Evolutionary conservation across 2,888 invertebrate species (phyloP).

Genomic region (Folsomia candida): DNA sequence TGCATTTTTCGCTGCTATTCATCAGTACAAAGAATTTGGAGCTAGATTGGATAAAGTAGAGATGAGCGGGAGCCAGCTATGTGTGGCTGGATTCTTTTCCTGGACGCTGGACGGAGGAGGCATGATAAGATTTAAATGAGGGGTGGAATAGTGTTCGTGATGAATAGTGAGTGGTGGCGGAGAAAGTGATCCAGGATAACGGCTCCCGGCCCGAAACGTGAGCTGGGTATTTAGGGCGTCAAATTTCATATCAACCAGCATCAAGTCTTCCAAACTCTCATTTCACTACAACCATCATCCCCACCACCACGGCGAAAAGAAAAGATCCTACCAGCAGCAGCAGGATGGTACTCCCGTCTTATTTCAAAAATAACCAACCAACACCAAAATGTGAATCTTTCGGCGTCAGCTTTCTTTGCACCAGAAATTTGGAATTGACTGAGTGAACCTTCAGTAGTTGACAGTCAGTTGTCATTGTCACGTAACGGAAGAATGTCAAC

Average conservation of each 20-base stretch:
- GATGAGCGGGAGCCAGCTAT: too few species aligned
- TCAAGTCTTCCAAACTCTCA: conserved; percentile 3
- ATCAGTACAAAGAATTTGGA: too few species aligned
- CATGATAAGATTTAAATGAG: conserved; percentile 16
- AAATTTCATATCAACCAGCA: conserved; percentile 47
- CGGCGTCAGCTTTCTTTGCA: background rate
- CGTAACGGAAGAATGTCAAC: conserved; percentile 8
- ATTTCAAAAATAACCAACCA: background rate
- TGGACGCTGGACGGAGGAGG: conserved; percentile 1
- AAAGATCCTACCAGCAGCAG: conserved; percentile 3
- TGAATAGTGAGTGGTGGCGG: background rate
- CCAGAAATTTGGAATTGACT: background rate
- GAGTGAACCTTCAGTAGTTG: background rate
- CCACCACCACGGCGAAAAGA: conserved; percentile 29
- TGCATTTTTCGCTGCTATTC: too few species aligned
- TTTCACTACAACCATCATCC: conserved; percentile 28
- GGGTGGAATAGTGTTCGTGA: background rate
- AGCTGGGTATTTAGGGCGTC: conserved; percentile 47
- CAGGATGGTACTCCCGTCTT: background rate
- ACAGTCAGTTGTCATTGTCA: background rate
- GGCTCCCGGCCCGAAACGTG: conserved; percentile 44
- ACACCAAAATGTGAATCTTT: background rate
- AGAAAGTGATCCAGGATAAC: conserved; percentile 45
- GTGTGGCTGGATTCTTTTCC: too few species aligned
- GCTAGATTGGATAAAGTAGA: too few species aligned